phyloP scores from a whole-genome alignment of 2,888 invertebrate species.

The Syrista parreyssii region DNA sequence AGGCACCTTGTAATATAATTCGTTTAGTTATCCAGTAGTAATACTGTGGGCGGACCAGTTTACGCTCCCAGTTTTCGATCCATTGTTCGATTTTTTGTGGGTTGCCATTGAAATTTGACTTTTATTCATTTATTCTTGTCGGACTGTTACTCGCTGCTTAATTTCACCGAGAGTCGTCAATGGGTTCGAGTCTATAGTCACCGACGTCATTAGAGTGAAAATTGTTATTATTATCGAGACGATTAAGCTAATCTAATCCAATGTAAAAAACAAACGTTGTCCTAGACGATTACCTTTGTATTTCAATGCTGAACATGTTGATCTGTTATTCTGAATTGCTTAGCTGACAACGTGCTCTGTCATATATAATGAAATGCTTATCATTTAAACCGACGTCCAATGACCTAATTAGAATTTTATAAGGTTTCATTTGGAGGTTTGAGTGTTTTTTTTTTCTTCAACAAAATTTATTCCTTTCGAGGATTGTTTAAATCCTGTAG shows the following conservation, averaged over 20 bases:
- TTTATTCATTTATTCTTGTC: background rate
- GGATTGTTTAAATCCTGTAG: background rate
- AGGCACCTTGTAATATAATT: background rate
- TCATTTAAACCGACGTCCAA: background rate
- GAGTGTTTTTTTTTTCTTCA: background rate
- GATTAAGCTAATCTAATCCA: background rate
- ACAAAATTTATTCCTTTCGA: background rate
- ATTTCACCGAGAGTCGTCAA: background rate
- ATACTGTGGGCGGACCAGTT: slow-evolving; percentile 1
- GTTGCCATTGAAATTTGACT: background rate
- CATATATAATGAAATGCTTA: background rate
- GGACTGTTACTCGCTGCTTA: background rate
- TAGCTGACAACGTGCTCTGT: background rate
- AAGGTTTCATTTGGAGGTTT: background rate
- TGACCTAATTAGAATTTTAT: background rate
- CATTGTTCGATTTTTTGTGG: background rate
- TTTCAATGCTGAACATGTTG: background rate
- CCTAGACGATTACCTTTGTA: background rate
- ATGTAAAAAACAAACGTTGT: background rate
- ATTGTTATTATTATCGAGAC: background rate
- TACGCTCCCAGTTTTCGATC: background rate
- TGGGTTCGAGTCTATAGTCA: background rate
- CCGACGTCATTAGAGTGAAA: background rate
- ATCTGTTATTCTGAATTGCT: background rate
- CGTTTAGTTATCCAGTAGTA: background rate